Evolutionary conservation across 2,113 vertebrate species (phyloP), one percentile per base, ranked within the genome.

Genomic region (Daphoenositta chrysoptera): DNA sequence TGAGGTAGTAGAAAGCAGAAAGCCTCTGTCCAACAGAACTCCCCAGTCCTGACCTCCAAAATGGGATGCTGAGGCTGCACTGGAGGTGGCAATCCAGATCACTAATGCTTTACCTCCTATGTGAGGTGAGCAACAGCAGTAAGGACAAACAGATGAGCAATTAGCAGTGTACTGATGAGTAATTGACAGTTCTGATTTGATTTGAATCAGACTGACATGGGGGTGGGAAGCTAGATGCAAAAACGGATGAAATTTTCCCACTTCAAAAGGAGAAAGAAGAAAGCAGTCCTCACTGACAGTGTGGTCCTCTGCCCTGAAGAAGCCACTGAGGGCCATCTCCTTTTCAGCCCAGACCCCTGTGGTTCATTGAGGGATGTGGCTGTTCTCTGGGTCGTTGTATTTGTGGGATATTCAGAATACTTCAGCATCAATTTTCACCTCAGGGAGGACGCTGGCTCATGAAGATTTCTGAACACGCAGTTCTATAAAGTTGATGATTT

Each of bases 311-410:
- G 8, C 66, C n/a, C 44, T 44, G 24, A 7, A 76, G 33, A 9
- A 31, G 20, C 6, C 51, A 45, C 45, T 15, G n/a, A 51, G 7
- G 31, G 13, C 13, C 16, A 21, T 26, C 6, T 39, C 20, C 13
- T 30, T 68, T 81, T 79, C 27, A 45, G 1, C 39, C 42, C 57
- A 75, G 37, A 79, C 42, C 10, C 81, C 51, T 78, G 19, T 44
- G 22, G 1, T 63, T 89, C 69, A n/a, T 23, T 53, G 35, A 31
- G 26, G 21, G 4, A 44, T 60, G 28, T 45, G 57, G 5, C 22
- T 85, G 15, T 31, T 79, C 4, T 4, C 23, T 7, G 2, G 10
- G 8, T 15, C 0, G 0, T 15, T 75, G 30, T 33, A 10, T 66
- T 39, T 87, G 11, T 68, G 57, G 24, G 27, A 47, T 33, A 6